These are phyloP conservation scores for Pristionchus entomophagus DNA, from an alignment of 2,888 invertebrate species.

Conservation along the genomic window DNA sequence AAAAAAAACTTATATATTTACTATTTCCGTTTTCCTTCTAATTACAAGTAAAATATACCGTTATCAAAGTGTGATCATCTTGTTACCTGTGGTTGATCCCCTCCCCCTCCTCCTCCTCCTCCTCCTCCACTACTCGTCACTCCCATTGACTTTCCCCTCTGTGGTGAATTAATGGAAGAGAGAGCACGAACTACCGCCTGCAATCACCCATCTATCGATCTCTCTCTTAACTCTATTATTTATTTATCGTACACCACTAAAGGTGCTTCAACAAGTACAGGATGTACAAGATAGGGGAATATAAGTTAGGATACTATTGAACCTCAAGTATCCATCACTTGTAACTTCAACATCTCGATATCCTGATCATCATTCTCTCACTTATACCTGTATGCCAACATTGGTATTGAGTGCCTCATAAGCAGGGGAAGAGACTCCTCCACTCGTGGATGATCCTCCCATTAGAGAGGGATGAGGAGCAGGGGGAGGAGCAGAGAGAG, in stretches of 20 bases:
- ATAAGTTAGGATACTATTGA: too few relatives aligned
- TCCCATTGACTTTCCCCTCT: neutral
- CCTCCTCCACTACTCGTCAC: neutral
- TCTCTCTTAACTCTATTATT: neutral
- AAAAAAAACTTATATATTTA: neutral
- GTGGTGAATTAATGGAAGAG: neutral
- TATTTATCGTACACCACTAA: too few relatives aligned
- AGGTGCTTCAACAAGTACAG: too few relatives aligned
- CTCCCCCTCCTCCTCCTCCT: neutral
- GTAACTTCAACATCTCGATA: neutral
- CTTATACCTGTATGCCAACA: slow-evolving; percentile 13
- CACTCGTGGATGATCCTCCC: neutral
- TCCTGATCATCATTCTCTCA: neutral
- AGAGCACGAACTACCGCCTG: slow-evolving; percentile 4
- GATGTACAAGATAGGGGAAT: too few relatives aligned
- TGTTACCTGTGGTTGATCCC: neutral
- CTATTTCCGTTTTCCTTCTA: neutral
- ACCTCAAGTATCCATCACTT: too few relatives aligned
- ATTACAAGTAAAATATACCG: too few relatives aligned
- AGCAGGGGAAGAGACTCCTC: neutral
- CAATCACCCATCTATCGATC: neutral
- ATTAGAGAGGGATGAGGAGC: slow-evolving; percentile 21
- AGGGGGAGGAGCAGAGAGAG: neutral
- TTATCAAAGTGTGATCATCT: too few relatives aligned
- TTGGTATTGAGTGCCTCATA: neutral